These are phyloP conservation scores for Silurus glanis DNA, from an alignment of 2,113 vertebrate species.

Conservation along the genomic window DNA sequence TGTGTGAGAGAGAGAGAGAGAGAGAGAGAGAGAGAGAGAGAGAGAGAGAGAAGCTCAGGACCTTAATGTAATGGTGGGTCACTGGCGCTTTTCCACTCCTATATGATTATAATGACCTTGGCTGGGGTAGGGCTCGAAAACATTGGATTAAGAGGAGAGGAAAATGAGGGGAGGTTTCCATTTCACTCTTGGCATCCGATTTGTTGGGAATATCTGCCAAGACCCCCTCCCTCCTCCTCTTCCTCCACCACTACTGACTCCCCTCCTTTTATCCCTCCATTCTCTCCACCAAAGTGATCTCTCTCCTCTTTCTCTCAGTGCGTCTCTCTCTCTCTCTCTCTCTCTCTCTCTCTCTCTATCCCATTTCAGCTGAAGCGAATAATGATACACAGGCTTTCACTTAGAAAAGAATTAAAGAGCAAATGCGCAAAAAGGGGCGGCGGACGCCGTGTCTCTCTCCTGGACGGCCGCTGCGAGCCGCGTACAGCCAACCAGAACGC, in stretches of 20 bases:
- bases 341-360: constrained; percentile 59
- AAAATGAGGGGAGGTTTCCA: constrained; percentile 79
- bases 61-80: constrained; percentile 73
- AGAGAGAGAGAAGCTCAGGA: constrained; percentile 60
- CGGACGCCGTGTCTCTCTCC: constrained; percentile 37
- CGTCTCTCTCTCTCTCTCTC: constrained; percentile 33
- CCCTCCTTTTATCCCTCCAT: constrained; percentile 9
- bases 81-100: constrained; percentile 74
- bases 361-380: constrained; percentile 66
- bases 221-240: constrained; percentile 53
- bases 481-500: constrained; percentile 53
- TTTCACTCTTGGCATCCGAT: constrained; percentile 78
- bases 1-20: neutral
- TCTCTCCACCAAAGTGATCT: constrained; percentile 54
- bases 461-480: constrained; percentile 35
- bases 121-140: constrained; percentile 75
- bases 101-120: constrained; percentile 81
- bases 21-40: constrained; percentile 55
- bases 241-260: constrained; percentile 25
- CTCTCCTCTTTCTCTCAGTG: neutral
- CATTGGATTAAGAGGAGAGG: constrained; percentile 79
- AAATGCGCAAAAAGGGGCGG: constrained; percentile 58
- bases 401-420: constrained; percentile 72
- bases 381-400: constrained; percentile 71
- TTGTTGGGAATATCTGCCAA: constrained; percentile 73